Base-by-base conservation (phyloP, 1,140 invertebrate species). In the Ectropis grisescens region DNA sequence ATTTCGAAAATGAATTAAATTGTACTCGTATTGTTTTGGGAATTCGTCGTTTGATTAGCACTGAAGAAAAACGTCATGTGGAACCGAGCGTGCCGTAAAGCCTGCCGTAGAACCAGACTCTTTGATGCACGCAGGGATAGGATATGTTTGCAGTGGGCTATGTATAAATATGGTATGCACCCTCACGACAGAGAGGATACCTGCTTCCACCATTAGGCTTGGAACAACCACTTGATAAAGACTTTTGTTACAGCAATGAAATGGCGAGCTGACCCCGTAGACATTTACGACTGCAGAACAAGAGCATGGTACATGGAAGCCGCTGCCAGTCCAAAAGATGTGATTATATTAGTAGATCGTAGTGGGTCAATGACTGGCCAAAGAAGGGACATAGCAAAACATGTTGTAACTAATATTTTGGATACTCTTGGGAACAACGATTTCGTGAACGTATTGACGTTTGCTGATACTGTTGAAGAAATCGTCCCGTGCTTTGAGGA, bases 341-440 rank as follows among this genome's bases (percentile, higher is more conserved):
- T 99, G 42, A 83, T 99, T 6, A 97, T 99, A 49, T 82, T 99
- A 36, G 87, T 99, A 19, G 98, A 99, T 75, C 89, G 88, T 15
- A 94, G 95, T 55, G 98, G 98, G 12, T 99, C 97, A 19, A 99
- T 99, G 96, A 97, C 91, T 23, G 97, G 97, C 3, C 88, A 95
- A 54, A 85, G 95, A 45, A 89, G 92, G 61, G 93, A 95, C 76
- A 98, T 99, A 41, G 96, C 97, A 3, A 91, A 91, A 60, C 95
- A 97, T 58, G 94, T 98, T 10, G 93, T 98, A 23, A 90, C 93
- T 34, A 95, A 95, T 50, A 97, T 99, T 42, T 83, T 99, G 32
- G 96, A 99, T 49, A 99, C 98, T 0, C 87, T 99, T 11, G 96
- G 93, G 37, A 96, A 98, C 74, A 98, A 99, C 82, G 98, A 99